These are phyloP conservation scores for Euspilapteryx auroguttella DNA, from an alignment of 2,888 invertebrate genomes.

Conservation along the genomic window DNA sequence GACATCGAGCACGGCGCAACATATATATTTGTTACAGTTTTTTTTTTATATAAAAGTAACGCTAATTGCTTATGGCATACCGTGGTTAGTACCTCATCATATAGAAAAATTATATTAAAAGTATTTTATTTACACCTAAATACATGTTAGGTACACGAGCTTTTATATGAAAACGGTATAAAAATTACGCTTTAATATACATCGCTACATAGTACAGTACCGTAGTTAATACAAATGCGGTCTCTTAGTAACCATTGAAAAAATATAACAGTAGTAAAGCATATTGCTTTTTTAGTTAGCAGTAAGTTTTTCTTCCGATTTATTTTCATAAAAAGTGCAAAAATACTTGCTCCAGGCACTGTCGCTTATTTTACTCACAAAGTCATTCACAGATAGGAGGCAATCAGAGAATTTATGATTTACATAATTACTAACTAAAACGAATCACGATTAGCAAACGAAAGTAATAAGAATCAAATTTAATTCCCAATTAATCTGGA, in stretches of 20 bases:
- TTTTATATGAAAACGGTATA: constrained; percentile 60
- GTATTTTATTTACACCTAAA: constrained; percentile 51
- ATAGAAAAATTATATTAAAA: constrained; percentile 54
- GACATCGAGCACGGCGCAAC: constrained; percentile 43
- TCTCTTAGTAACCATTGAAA: constrained; percentile 43
- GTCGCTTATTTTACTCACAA: constrained; percentile 11
- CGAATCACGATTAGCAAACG: constrained; percentile 19
- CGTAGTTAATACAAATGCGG: constrained; percentile 42
- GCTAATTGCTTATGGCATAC: constrained; percentile 38
- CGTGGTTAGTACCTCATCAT: constrained; percentile 47
- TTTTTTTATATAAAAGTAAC: constrained; percentile 50
- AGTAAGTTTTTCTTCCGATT: constrained; percentile 17
- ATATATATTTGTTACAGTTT: constrained; percentile 22
- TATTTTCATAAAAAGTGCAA: constrained; percentile 32
- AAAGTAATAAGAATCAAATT: constrained; percentile 10
- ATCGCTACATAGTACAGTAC: constrained; percentile 8
- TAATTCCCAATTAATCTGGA: constrained; percentile 3
- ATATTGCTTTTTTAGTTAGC: constrained; percentile 35
- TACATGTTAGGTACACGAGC: constrained; percentile 54
- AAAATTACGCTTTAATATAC: constrained; percentile 56
- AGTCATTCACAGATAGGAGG: constrained; percentile 11
- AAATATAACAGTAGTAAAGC: constrained; percentile 59
- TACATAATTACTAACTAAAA: background rate
- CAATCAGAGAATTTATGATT: background rate
- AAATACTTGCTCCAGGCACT: constrained; percentile 47